These are phyloP conservation scores for Endomychus coccineus DNA, from an alignment of 2,888 invertebrate species.

Conservation along the genomic window DNA sequence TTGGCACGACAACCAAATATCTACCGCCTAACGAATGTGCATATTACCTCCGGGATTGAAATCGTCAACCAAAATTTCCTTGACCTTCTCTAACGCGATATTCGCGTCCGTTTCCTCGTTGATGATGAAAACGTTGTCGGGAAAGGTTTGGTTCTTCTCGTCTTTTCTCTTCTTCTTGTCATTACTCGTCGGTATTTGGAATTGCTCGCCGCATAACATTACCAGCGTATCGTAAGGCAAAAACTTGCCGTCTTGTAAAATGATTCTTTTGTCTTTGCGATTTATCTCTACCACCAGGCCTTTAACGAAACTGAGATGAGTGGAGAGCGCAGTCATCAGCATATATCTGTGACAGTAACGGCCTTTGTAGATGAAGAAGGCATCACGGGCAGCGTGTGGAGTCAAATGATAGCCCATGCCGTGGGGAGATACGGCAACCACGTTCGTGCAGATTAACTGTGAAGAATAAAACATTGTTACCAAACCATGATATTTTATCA, in stretches of 20 bases:
- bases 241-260: constrained; percentile 42
- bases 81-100: constrained; percentile 41
- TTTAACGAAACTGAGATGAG: constrained; percentile 59
- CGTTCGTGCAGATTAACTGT: constrained; percentile 59
- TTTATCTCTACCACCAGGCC: constrained; percentile 55
- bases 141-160: constrained; percentile 39
- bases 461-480: constrained; percentile 8
- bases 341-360: constrained; percentile 49
- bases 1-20: too few relatives aligned
- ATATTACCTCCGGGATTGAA: constrained; percentile 10
- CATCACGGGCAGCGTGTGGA: constrained; percentile 37
- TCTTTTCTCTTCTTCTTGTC: constrained; percentile 9
- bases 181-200: constrained; percentile 44
- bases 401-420: constrained; percentile 46
- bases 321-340: constrained; percentile 52
- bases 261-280: constrained; percentile 52
- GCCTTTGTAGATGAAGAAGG: constrained; percentile 49
- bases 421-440: constrained; percentile 61
- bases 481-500: too few relatives aligned
- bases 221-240: constrained; percentile 51
- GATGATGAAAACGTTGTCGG: constrained; percentile 56
- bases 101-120: constrained; percentile 52
- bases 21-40: too few relatives aligned
- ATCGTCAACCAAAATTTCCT: constrained; percentile 9
- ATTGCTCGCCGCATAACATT: constrained; percentile 52